Conservation (phyloP, 1,140 invertebrate species). For the Limonius californicus region DNA sequence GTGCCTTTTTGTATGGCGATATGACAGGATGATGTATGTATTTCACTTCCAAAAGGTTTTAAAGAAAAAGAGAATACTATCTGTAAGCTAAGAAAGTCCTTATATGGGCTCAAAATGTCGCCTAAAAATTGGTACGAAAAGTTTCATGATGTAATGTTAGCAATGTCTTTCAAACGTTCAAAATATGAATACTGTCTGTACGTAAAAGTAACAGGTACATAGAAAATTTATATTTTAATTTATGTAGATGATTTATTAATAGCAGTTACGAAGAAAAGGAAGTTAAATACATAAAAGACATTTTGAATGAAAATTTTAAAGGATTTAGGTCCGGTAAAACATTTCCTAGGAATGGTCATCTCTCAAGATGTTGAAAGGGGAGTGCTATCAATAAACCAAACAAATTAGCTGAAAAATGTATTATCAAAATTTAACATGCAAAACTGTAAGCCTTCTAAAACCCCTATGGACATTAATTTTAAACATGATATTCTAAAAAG, state of each 20-base stretch:
- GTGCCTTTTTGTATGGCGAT: constrained; percentile 45
- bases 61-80: background rate
- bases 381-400: background rate
- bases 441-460: background rate
- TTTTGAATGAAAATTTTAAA: no score
- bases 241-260: no score
- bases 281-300: no score
- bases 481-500: background rate
- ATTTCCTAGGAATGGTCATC: no score
- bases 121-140: constrained; percentile 4
- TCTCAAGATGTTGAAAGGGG: no score
- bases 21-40: constrained; percentile 34
- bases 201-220: no score
- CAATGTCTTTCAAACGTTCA: background rate
- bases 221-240: no score
- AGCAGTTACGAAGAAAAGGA: no score
- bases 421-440: constrained; percentile 7
- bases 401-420: background rate
- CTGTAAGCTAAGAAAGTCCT: constrained; percentile 1
- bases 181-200: background rate
- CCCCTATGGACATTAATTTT: constrained; percentile 6
- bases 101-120: background rate
- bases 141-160: background rate
- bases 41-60: constrained; percentile 1
- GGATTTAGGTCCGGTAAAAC: no score